These are phyloP conservation scores for Archaeoteleia sp. DNA, from an alignment of 2,888 invertebrate genomes.

Conservation along the genomic window DNA sequence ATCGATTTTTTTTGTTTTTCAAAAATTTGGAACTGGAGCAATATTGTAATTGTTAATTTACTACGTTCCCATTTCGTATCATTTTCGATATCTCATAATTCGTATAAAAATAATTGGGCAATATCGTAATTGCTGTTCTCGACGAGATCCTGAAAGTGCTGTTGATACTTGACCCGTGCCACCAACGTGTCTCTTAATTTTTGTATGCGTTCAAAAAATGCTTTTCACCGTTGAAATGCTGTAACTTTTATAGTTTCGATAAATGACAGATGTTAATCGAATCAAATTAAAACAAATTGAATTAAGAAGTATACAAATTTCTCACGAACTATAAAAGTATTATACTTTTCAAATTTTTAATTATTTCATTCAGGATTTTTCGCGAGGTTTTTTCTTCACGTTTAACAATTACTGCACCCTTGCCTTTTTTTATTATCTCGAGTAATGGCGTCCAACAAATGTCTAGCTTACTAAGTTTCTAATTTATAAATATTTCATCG, in stretches of 20 bases:
- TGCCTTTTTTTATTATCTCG: slow-evolving; percentile 18
- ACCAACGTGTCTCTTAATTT: no score
- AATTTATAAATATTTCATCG: slow-evolving; percentile 16
- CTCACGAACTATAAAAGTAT: neutral
- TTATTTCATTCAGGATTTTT: slow-evolving; percentile 25
- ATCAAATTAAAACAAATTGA: no score
- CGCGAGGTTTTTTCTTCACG: slow-evolving; percentile 59
- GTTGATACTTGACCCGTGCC: no score
- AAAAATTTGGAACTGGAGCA: slow-evolving; percentile 22
- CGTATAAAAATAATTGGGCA: slow-evolving; percentile 73
- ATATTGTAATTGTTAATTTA: slow-evolving; percentile 16
- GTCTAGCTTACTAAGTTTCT: slow-evolving; percentile 38
- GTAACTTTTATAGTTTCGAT: no score
- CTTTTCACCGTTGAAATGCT: no score
- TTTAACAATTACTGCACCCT: slow-evolving; percentile 63
- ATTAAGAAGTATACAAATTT: no score
- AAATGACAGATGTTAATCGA: no score
- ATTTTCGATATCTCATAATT: slow-evolving; percentile 58
- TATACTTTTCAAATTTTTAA: neutral
- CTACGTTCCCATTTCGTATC: slow-evolving; percentile 14
- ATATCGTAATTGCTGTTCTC: slow-evolving; percentile 60
- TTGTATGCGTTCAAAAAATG: slow-evolving; percentile 4
- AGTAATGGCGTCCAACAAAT: no score
- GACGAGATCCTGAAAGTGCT: slow-evolving; percentile 45
- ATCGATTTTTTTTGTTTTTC: slow-evolving; percentile 6